These are phyloP conservation scores for Austrolebias charrua DNA, from an alignment of 2,797 vertebrate genomes.

Conservation along the genomic window DNA sequence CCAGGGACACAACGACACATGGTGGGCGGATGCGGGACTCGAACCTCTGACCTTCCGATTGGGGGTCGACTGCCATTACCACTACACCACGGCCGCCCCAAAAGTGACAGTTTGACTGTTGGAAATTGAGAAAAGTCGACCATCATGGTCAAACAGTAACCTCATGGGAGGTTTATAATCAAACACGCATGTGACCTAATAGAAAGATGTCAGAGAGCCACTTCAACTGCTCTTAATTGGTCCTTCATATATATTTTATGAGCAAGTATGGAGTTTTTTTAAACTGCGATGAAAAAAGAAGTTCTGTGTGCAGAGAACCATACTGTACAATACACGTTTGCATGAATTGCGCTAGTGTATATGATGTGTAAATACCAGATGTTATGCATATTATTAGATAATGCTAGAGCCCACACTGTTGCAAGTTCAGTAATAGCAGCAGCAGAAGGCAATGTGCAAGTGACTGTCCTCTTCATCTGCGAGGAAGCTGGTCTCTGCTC, in stretches of 20 bases:
- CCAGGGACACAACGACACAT: no score
- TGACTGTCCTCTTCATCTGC: slow-evolving; percentile 71
- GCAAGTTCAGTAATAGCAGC: slow-evolving; percentile 34
- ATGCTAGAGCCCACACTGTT: slow-evolving; percentile 25
- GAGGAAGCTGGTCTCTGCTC: slow-evolving; percentile 73
- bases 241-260: slow-evolving; percentile 95
- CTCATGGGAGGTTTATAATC: slow-evolving; percentile 74
- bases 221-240: slow-evolving; percentile 92
- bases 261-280: slow-evolving; percentile 88
- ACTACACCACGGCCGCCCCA: no score
- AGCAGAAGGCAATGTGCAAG: slow-evolving; percentile 62
- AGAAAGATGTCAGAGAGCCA: slow-evolving; percentile 84
- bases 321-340: slow-evolving; percentile 17
- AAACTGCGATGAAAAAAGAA: slow-evolving; percentile 82
- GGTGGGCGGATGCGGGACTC: no score
- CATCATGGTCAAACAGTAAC: slow-evolving; percentile 78
- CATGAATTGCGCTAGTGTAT: slow-evolving; percentile 24
- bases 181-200: slow-evolving; percentile 82
- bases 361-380: slow-evolving; percentile 28
- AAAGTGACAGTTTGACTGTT: slow-evolving; percentile 35
- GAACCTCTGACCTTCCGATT: no score
- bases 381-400: slow-evolving; percentile 45
- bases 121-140: slow-evolving; percentile 63
- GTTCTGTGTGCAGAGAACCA: slow-evolving; percentile 9
- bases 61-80: no score